Conservation (phyloP, 2,113 vertebrate species). For the Notothenia coriiceps region DNA sequence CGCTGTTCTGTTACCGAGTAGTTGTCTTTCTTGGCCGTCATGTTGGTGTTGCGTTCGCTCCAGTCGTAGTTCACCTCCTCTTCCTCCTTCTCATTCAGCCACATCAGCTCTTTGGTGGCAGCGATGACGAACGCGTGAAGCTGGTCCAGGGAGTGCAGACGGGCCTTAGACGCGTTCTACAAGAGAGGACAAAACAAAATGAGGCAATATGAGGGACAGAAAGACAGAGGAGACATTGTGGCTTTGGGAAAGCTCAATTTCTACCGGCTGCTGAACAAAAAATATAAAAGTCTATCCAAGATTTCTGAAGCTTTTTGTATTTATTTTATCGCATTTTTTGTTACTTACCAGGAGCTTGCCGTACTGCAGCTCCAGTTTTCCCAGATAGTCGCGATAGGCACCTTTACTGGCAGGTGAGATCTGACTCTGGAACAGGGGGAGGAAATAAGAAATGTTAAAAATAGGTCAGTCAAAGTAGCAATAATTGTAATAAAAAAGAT, state of each 20-base stretch:
- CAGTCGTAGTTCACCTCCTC: conserved; percentile 96
- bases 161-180: conserved; percentile 89
- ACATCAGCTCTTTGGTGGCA: conserved; percentile 95
- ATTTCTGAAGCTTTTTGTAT: not conserved
- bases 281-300: not conserved
- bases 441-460: not conserved
- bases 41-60: conserved; percentile 92
- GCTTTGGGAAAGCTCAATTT: not conserved
- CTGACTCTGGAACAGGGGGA: conserved; percentile 83
- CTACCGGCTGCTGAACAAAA: not conserved
- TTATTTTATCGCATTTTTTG: not conserved
- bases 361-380: conserved; percentile 91
- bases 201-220: not conserved
- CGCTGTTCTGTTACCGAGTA: conserved; percentile 87
- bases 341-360: conserved; percentile 90
- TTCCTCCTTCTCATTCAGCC: conserved; percentile 95
- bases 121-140: conserved; percentile 89
- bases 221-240: not conserved
- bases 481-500: not conserved
- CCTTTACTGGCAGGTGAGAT: conserved; percentile 85
- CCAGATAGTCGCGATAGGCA: conserved; percentile 90
- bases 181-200: not conserved
- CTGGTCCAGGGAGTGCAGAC: conserved; percentile 88
- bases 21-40: conserved; percentile 92
- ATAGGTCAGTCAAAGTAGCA: not conserved